These are phyloP conservation scores for Turritopsis dohrnii DNA, from an alignment of 30 jellyfish, hydroid and myxozoan species.

Conservation along the genomic window DNA sequence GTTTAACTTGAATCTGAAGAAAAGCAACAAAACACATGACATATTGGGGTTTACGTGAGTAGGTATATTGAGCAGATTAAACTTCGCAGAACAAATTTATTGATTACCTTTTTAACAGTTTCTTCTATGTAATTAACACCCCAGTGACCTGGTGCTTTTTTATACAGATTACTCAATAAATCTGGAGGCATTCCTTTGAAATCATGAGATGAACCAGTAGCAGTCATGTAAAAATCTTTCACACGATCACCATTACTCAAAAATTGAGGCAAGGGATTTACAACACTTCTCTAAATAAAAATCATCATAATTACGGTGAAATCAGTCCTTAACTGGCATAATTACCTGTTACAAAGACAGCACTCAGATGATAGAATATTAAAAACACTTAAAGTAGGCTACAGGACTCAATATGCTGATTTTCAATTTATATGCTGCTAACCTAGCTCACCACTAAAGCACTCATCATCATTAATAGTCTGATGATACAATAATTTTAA, in stretches of 20 bases:
- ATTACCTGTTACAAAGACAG: too few relatives aligned
- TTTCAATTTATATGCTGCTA: too few relatives aligned
- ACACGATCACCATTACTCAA: slow-evolving; percentile 18
- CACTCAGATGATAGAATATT: too few relatives aligned
- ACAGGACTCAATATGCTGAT: too few relatives aligned
- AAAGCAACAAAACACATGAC: too few relatives aligned
- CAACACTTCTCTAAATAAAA: slow-evolving; percentile 48
- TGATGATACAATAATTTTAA: too few relatives aligned
- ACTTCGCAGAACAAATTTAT: too few relatives aligned
- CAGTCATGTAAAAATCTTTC: slow-evolving; percentile 39
- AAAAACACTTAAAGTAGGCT: too few relatives aligned
- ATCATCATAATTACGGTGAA: background rate
- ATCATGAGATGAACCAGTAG: slow-evolving; percentile 75
- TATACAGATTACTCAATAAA: slow-evolving; percentile 37
- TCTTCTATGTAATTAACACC: slow-evolving; percentile 74
- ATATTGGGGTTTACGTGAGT: background rate
- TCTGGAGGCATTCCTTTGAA: slow-evolving; percentile 48
- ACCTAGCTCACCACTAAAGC: too few relatives aligned
- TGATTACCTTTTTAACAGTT: slow-evolving; percentile 56
- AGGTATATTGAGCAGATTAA: background rate
- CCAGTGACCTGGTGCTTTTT: slow-evolving; percentile 91
- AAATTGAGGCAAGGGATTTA: slow-evolving; percentile 50
- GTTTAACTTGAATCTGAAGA: slow-evolving; percentile 69
- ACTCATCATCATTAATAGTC: too few relatives aligned
- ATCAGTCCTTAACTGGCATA: too few relatives aligned